Percentiles rank a stretch among this genome's conserved stretches.
Conservation (phyloP, 35 echinoderm and acorn worm genomes). For the Hemicentrotus pulcherrimus region DNA sequence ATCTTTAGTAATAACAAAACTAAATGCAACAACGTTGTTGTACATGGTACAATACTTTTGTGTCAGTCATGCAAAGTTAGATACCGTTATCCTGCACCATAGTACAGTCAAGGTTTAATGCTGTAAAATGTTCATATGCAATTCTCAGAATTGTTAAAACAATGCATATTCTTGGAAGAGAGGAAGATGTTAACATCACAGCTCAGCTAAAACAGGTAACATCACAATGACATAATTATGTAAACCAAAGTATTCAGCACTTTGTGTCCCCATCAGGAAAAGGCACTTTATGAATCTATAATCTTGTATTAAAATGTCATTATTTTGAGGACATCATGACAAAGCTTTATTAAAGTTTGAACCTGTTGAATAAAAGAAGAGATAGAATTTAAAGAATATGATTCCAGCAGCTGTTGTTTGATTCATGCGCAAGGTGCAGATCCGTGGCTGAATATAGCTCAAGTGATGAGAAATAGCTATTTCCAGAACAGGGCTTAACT, state of each 20-base stretch:
- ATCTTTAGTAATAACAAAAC: too few relatives aligned
- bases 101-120: too few relatives aligned
- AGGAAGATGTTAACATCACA: too few relatives aligned
- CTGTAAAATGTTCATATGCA: too few relatives aligned
- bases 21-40: too few relatives aligned
- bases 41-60: too few relatives aligned
- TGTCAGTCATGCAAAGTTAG: too few relatives aligned
- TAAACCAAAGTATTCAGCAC: background rate
- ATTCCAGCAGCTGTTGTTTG: background rate
- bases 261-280: background rate
- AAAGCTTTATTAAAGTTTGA: background rate
- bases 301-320: background rate
- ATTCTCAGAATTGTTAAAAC: too few relatives aligned
- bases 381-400: background rate
- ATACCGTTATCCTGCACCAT: too few relatives aligned
- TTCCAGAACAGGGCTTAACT: background rate
- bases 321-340: background rate
- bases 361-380: background rate
- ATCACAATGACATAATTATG: too few relatives aligned
- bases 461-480: background rate
- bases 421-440: background rate
- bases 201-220: too few relatives aligned
- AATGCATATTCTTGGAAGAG: too few relatives aligned
- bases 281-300: background rate
- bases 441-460: background rate